Percentiles rank a stretch among this genome's conserved stretches.
These are phyloP conservation scores for Triplophysa tibetana DNA, from an alignment of 2,113 vertebrate genomes.

Conservation along the genomic window DNA sequence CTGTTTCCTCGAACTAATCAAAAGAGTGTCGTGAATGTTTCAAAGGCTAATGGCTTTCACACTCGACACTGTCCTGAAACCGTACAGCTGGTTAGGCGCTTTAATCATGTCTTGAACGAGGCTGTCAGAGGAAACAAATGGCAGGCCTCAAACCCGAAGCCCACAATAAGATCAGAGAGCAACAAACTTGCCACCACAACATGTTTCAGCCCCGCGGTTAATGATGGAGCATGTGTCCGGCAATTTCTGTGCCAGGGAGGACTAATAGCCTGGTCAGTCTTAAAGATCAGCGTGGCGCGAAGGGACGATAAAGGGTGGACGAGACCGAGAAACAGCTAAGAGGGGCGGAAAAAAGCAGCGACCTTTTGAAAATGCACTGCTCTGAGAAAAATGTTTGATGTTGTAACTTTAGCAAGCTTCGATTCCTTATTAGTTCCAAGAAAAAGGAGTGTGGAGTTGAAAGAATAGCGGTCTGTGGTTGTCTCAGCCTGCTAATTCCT, in stretches of 20 bases:
- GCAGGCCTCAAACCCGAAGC: slow-evolving; percentile 28
- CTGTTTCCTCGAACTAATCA: slow-evolving; percentile 30
- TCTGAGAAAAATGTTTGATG: slow-evolving; percentile 55
- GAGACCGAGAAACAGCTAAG: slow-evolving; percentile 27
- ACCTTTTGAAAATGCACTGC: slow-evolving; percentile 54
- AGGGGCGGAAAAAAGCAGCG: slow-evolving; percentile 8
- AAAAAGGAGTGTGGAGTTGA: slow-evolving; percentile 42
- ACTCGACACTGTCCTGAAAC: background rate
- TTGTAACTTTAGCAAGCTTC: slow-evolving; percentile 54
- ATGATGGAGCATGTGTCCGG: slow-evolving; percentile 49
- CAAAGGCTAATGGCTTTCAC: slow-evolving; percentile 4
- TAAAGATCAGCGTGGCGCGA: slow-evolving; percentile 44
- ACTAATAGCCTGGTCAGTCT: slow-evolving; percentile 54
- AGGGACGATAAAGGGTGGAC: slow-evolving; percentile 21
- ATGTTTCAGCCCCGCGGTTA: slow-evolving; percentile 47
- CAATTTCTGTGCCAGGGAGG: slow-evolving; percentile 39
- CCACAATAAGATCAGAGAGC: slow-evolving; percentile 50
- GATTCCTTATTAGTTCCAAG: slow-evolving; percentile 56
- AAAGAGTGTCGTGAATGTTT: slow-evolving; percentile 23
- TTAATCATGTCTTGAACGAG: slow-evolving; percentile 54
- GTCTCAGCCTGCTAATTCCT: slow-evolving; percentile 52
- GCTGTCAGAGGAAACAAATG: slow-evolving; percentile 56
- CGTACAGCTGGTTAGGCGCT: slow-evolving; percentile 35
- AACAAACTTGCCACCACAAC: slow-evolving; percentile 38
- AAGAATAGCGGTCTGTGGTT: slow-evolving; percentile 39